A percentile compares a stretch with the other conserved stretches of the same genome.
Evolutionary conservation across 2,797 vertebrate species (phyloP).

Genomic region (Helarctos malayanus): DNA sequence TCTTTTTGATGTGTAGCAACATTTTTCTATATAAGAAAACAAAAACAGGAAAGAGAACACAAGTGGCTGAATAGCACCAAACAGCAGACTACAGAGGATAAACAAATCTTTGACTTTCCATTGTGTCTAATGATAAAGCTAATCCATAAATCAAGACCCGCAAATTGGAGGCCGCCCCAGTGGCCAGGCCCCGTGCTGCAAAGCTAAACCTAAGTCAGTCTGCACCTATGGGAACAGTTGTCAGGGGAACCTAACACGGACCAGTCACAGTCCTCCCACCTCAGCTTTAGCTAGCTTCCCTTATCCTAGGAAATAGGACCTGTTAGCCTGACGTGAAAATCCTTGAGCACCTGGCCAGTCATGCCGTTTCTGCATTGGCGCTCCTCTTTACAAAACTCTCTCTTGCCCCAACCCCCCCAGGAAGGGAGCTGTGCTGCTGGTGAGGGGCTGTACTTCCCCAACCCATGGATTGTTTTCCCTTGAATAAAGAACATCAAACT

Average conservation of each 20-base stretch:
- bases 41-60: neutral
- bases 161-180: neutral
- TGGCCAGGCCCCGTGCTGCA: neutral
- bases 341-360: neutral
- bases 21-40: constrained; percentile 6
- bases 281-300: neutral
- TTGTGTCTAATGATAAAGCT: neutral
- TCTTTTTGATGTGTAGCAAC: neutral
- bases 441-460: neutral
- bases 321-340: neutral
- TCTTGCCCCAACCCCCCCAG: no score
- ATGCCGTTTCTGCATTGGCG: no score
- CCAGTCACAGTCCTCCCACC: neutral
- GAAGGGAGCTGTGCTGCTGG: neutral
- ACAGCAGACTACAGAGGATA: neutral
- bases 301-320: neutral
- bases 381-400: neutral
- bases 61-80: neutral
- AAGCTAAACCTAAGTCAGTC: neutral
- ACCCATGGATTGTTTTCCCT: neutral
- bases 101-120: neutral
- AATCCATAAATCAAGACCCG: neutral
- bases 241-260: no score
- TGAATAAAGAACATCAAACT: neutral
- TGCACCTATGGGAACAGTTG: no score